These are phyloP conservation scores for Trematomus bernacchii DNA, from an alignment of 2,797 vertebrate species.

Conservation along the genomic window DNA sequence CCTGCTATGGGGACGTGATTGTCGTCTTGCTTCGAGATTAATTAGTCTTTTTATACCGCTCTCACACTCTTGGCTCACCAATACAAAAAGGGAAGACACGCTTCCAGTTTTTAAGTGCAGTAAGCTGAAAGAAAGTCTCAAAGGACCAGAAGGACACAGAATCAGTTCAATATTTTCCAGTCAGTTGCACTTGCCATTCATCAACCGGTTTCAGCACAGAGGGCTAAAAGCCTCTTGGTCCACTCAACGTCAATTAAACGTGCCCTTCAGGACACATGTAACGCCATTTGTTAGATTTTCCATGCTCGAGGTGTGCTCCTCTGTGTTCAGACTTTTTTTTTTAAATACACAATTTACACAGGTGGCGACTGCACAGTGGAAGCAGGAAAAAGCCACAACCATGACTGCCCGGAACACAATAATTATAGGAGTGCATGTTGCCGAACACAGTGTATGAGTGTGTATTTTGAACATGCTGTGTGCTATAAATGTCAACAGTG, in stretches of 20 bases:
- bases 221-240: conserved; percentile 59
- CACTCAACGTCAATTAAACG: conserved; percentile 60
- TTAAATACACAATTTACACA: conserved; percentile 82
- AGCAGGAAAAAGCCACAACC: conserved; percentile 62
- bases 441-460: conserved; percentile 64
- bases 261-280: conserved; percentile 58
- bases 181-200: conserved; percentile 38
- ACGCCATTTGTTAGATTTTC: conserved; percentile 57
- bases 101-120: conserved; percentile 82
- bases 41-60: conserved; percentile 72
- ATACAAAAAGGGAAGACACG: conserved; percentile 74
- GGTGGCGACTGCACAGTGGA: conserved; percentile 74
- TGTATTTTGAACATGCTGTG: conserved; percentile 80
- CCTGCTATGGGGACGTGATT: conserved; percentile 82
- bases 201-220: conserved; percentile 48
- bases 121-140: conserved; percentile 72
- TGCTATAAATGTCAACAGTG: conserved; percentile 78
- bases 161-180: conserved; percentile 60
- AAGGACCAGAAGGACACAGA: conserved; percentile 52
- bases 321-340: conserved; percentile 53
- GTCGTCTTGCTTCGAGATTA: conserved; percentile 84
- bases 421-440: conserved; percentile 66
- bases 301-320: conserved; percentile 69
- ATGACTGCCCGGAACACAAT: conserved; percentile 64
- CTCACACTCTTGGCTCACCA: conserved; percentile 75